Evolutionary conservation across 2,113 vertebrate genomes (phyloP), one percentile per base, ranked within the genome.

Genomic region (Machaerirhynchus nigripectus): DNA sequence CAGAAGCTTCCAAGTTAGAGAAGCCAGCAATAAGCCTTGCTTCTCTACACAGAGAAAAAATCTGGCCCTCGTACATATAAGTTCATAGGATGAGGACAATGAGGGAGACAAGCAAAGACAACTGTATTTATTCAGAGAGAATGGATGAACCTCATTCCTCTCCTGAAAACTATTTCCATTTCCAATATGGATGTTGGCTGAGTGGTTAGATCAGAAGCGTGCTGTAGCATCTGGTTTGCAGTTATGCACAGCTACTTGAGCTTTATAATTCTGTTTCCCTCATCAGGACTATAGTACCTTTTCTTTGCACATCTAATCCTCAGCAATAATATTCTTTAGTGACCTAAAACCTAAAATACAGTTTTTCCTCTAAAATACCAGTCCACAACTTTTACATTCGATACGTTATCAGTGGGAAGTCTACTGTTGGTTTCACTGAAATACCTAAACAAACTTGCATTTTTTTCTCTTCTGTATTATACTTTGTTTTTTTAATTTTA

Each of bases 191-290:
- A 11, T 92, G 55, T 35, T 75, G 57, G 70, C 67, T 83, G 39
- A 47, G 49, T 46, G 37, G 55, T 60, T 84, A 82, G 40, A 76
- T 44, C 71, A 92, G 67, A 75, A 91, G 77, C 11, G 40, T 78
- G 65, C 39, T 91, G 39, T 80, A 96, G 87, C 63, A 90, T 85
- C 79, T 96, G 71, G 64, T 93, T 93, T 80, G 50, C 39, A 68
- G 74, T 57, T 52, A 70, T 44, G 40, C 39, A 59, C 63, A 74
- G 56, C 64, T 92, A 53, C 87, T 77, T 80, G 35, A 65, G 63
- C 46, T 91, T 39, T 87, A n/a, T 12, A 74, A 55, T 81, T 77
- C 59, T 57, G n/a, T 61, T 95, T 92, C n/a, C 61, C 35, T 84
- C 37, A 71, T 76, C 17, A 59, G 93, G 33, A 71, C 28, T 23